A percentile compares a stretch with the other conserved stretches of the same genome.
Conservation (phyloP, 2,113 vertebrate species). For the Cavia aperea region DNA sequence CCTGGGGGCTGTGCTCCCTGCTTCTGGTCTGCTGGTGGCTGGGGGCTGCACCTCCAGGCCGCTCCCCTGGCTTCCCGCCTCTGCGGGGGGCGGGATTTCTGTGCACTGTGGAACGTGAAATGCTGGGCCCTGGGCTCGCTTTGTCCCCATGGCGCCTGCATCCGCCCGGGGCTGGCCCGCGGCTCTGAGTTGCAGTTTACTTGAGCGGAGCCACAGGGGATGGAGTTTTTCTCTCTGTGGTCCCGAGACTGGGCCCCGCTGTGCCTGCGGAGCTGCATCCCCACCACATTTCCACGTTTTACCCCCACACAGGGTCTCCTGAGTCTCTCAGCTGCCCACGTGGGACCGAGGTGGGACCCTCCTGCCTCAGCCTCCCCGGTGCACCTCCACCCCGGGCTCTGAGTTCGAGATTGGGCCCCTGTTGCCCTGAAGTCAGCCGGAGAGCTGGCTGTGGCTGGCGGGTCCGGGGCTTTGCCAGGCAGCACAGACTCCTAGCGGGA, state of each 20-base stretch:
- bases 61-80: accelerated
- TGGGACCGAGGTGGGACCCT: background rate
- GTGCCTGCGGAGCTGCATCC: background rate
- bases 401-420: background rate
- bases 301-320: background rate
- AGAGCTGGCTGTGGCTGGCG: accelerated
- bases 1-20: too few relatives aligned
- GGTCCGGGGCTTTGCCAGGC: accelerated
- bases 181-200: background rate
- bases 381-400: background rate
- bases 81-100: background rate
- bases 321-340: background rate
- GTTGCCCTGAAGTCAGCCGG: background rate
- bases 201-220: background rate
- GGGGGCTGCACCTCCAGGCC: background rate
- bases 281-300: background rate
- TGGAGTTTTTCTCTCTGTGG: accelerated
- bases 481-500: background rate
- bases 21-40: too few relatives aligned
- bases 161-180: background rate
- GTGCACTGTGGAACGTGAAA: too few relatives aligned
- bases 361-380: background rate
- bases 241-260: background rate
- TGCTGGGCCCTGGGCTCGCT: background rate
- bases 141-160: too few relatives aligned